Base-by-base conservation (phyloP, 2,797 vertebrate species). In the Eidolon dupreanum region DNA sequence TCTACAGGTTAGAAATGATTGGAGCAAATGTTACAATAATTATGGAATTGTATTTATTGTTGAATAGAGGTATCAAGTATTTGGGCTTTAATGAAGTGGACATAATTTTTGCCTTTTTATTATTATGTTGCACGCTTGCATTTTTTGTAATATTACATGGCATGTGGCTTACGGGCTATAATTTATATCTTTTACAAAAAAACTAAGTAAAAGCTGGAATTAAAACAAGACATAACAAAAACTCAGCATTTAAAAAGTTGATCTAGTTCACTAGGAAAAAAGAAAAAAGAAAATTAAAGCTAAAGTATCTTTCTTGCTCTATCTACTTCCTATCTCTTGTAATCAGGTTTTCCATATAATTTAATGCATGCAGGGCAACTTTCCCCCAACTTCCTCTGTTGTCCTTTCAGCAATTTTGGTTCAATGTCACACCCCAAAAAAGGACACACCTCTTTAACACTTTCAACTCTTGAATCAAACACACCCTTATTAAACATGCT, bases 381-480 rank as follows among this genome's bases (percentile, higher is more conserved):
- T 95, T 93, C 98, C 97, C 97, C 93, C 90, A 98, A 98, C 84
- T 97, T 98, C 89, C 81, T 94, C 28, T 95, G 97, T 15, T 97
- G 94, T 94, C 95, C 97, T 97, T 96, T 97, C 95, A 97, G 97
- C 93, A 96, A 92, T 94, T 98, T 97, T 95, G 97, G 55, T 90
- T 97, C 93, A n/a, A 65, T 90, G 98, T 97, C 98, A 97, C 97
- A 97, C 98, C 98, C 97, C 97, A 95, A 78, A 75, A 97, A 95
- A 97, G 97, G 96, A 97, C 97, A 13, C 97, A 96, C 97, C 98
- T 98, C 97, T 88, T 98, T 98, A 98, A 98, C 98, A 93, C 97
- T 98, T 97, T 96, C 96, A 97, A 98, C 97, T 86, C 70, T 61
- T 65, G 92, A 97, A 90, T 95, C 94, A 97, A 96, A 97, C 97